Base-by-base conservation (phyloP, 2,888 invertebrate genomes). In the Melangyna quadrimaculata region DNA sequence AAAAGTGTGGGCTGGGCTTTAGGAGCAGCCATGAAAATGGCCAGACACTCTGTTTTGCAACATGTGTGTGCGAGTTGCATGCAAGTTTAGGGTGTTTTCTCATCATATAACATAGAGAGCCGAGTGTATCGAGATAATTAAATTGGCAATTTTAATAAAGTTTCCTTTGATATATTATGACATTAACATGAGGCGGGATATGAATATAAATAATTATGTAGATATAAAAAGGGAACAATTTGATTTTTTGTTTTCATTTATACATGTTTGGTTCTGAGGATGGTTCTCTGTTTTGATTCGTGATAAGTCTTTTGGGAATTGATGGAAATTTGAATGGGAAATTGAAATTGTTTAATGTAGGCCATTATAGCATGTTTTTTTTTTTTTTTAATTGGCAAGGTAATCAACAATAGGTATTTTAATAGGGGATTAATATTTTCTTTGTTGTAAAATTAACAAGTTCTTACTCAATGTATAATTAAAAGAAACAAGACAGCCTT, bases 111-210 rank as follows among this genome's bases (percentile, higher is more conserved):
- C 40, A 45, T 45, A 37, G 9, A 59, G 53, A 57, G 22, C 45
- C 29, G 65, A 55, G 65, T 65, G n/a, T 77, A 80, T 80, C 73
- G 53, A 70, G 77, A 69, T 81, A 86, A 86, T 86, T 86, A 86
- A 86, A 86, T 86, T 86, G 80, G 80, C 86, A 86, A 86, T 86
- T 86, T 86, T 73, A 70, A n/a, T n/a, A 86, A 81, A 77, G 77
- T 81, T 80, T 48, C 53, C 61, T 79, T 81, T 86, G 86, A 86
- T 86, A 86, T 86, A 86, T 86, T 86, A 86, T 81, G 86, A 86
- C 86, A 86, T 86, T 78, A 86, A 80, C 86, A 81, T 81, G 86
- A 63, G 86, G 80, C 86, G 80, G 86, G 80, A n/a, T 57, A 65
- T 57, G 80, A 78, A 86, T 72, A 86, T 37, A 22, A 35, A 59